These are phyloP conservation scores for Pollenia amentaria DNA, from an alignment of 2,888 invertebrate species.

Conservation along the genomic window DNA sequence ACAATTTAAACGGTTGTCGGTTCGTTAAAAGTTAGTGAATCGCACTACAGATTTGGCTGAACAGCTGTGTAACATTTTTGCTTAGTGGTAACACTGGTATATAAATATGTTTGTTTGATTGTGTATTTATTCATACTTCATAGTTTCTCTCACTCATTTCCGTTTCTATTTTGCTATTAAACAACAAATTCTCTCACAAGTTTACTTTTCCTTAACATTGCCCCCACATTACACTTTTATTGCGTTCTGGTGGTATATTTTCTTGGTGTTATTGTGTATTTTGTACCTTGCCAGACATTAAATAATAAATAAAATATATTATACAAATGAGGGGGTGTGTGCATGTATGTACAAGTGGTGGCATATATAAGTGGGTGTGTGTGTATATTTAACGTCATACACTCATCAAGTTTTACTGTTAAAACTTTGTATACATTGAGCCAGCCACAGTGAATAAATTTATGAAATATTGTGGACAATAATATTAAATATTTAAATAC, in stretches of 20 bases:
- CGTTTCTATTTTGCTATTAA: conserved; percentile 25
- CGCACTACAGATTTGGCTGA: no score
- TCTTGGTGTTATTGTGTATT: conserved; percentile 13
- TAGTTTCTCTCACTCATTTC: conserved; percentile 31
- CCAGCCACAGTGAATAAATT: conserved; percentile 1
- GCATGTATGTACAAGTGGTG: neutral
- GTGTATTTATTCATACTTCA: neutral
- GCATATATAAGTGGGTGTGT: neutral
- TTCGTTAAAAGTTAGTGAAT: no score
- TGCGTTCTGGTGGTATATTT: neutral
- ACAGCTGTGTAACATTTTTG: no score
- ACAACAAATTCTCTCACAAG: conserved; percentile 30
- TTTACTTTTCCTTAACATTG: conserved; percentile 11
- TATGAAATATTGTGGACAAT: neutral
- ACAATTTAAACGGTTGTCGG: no score
- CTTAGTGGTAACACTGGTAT: neutral
- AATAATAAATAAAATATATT: conserved; percentile 6
- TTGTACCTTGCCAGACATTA: conserved; percentile 41
- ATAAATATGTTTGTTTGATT: neutral
- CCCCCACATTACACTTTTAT: conserved; percentile 16
- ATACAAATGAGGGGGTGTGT: conserved; percentile 47
- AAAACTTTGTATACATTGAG: conserved; percentile 3
- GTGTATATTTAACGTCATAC: conserved; percentile 18
- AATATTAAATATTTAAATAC: neutral
- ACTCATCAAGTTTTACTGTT: conserved; percentile 7